Evolutionary conservation across 37 sponge, comb jelly and placozoan genomes (phyloP).

Genomic region (Beroe forskalii): DNA sequence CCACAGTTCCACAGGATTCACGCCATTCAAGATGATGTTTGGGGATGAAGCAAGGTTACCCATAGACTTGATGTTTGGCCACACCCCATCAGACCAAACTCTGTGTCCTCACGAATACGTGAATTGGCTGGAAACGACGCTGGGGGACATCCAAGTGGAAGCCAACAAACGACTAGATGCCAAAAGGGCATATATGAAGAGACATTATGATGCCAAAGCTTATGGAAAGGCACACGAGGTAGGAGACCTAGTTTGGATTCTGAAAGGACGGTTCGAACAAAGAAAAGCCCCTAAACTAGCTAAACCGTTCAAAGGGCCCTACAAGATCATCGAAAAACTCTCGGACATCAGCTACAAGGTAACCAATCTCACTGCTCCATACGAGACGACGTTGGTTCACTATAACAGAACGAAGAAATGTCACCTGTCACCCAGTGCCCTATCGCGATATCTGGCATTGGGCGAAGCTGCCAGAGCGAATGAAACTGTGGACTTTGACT

Average conservation of each 20-base stretch:
- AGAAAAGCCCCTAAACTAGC: background rate
- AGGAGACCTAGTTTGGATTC: background rate
- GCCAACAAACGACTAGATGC: background rate
- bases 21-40: slow-evolving; percentile 65
- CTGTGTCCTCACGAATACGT: background rate
- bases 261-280: background rate
- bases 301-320: background rate
- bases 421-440: background rate
- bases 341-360: background rate
- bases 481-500: no score
- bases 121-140: background rate
- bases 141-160: background rate
- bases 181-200: background rate
- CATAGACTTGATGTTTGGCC: slow-evolving; percentile 64
- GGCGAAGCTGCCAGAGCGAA: background rate
- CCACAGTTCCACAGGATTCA: slow-evolving; percentile 49
- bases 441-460: background rate
- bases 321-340: background rate
- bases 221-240: background rate
- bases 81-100: background rate
- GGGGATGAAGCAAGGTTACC: slow-evolving; percentile 64
- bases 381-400: background rate
- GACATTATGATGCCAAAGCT: background rate
- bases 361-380: background rate
- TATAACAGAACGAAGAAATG: background rate